Conservation (phyloP, 2,888 invertebrate species). For the Lasioglossum calceatum region DNA sequence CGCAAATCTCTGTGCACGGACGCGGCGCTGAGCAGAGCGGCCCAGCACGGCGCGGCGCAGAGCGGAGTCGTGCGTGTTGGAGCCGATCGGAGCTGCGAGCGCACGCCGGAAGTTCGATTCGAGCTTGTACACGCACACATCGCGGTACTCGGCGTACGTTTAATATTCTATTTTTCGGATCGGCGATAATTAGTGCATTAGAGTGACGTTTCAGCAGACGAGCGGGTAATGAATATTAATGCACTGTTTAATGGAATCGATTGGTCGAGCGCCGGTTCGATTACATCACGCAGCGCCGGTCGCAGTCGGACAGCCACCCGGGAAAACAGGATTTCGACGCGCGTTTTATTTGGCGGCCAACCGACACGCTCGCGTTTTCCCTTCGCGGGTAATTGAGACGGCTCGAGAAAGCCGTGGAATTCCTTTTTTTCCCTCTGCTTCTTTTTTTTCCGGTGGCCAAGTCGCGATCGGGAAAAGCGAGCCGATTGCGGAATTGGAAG, state of each 20-base stretch:
- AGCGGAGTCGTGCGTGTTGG: constrained; percentile 1
- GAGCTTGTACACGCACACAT: neutral
- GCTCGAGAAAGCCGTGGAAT: constrained; percentile 19
- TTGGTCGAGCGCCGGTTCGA: constrained; percentile 34
- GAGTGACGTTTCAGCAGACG: constrained; percentile 48
- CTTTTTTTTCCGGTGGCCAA: neutral
- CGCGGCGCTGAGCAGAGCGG: neutral
- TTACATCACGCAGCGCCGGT: constrained; percentile 35
- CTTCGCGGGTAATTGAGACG: constrained; percentile 28
- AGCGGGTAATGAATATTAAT: constrained; percentile 60
- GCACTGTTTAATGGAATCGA: constrained; percentile 58
- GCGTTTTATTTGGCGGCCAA: constrained; percentile 34
- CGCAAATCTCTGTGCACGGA: constrained; percentile 59
- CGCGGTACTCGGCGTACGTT: neutral
- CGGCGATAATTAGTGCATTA: constrained; percentile 47
- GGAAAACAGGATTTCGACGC: constrained; percentile 45
- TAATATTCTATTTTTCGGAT: constrained; percentile 31
- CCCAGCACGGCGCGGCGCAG: neutral
- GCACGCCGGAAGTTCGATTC: neutral
- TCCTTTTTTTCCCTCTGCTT: neutral
- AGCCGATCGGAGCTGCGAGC: neutral
- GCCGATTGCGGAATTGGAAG: constrained; percentile 12
- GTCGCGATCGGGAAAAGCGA: constrained; percentile 4
- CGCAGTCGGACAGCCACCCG: constrained; percentile 17
- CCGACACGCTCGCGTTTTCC: constrained; percentile 13